A percentile compares a stretch with the other conserved stretches of the same genome.
Conservation (phyloP, 2,797 vertebrate genomes). For the Myripristis murdjan region DNA sequence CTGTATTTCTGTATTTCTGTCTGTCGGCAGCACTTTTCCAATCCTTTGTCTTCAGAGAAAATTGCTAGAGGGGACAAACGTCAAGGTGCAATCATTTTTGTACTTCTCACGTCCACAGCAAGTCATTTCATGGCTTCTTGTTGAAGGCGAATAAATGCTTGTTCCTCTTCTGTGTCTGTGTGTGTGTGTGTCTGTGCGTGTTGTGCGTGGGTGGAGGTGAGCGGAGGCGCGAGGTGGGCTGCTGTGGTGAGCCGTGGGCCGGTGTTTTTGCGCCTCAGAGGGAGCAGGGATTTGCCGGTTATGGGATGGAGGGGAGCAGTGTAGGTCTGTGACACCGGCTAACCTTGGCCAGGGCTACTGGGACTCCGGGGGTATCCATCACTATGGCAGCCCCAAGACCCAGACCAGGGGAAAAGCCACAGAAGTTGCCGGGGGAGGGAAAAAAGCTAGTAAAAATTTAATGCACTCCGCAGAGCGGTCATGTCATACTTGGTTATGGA, state of each 20-base stretch:
- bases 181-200: neutral
- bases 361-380: slow-evolving; percentile 89
- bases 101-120: slow-evolving; percentile 16
- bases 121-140: slow-evolving; percentile 5
- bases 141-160: slow-evolving; percentile 6
- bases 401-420: slow-evolving; percentile 83
- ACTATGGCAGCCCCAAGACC: slow-evolving; percentile 87
- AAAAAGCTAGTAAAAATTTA: slow-evolving; percentile 99
- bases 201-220: slow-evolving; percentile 9
- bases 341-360: slow-evolving; percentile 90
- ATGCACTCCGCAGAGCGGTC: slow-evolving; percentile 98
- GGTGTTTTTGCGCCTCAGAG: slow-evolving; percentile 57
- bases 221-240: slow-evolving; percentile 13
- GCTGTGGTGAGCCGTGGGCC: slow-evolving; percentile 20
- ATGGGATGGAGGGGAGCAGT: slow-evolving; percentile 79
- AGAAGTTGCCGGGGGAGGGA: slow-evolving; percentile 89
- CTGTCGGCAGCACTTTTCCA: neutral
- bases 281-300: slow-evolving; percentile 79
- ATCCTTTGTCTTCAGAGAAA: slow-evolving; percentile 9
- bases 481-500: slow-evolving; percentile 99
- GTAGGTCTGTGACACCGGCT: slow-evolving; percentile 87
- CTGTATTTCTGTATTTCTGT: slow-evolving; percentile 2
- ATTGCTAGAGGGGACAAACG: slow-evolving; percentile 10
- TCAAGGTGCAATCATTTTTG: neutral
- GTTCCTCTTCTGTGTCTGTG: slow-evolving; percentile 16